Percentiles rank a stretch among this genome's conserved stretches.
Conservation (phyloP, 2,113 vertebrate genomes). For the Mastomys coucha region DNA sequence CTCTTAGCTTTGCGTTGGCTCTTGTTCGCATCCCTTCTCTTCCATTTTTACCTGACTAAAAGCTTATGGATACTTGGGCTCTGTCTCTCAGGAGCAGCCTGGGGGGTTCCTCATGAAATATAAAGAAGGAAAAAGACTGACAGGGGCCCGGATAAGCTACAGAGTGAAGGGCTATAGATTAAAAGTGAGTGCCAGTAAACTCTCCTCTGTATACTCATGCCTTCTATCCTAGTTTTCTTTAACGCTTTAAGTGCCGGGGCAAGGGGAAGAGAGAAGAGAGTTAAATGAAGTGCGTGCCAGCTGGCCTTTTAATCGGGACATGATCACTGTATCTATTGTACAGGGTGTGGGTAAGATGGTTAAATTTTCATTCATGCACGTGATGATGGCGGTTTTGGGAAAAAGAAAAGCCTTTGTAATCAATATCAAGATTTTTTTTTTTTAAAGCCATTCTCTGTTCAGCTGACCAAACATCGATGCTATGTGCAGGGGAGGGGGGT, state of each 20-base stretch:
- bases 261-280: constrained; percentile 58
- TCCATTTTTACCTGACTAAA: constrained; percentile 92
- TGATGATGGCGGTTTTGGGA: no score
- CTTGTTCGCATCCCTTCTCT: constrained; percentile 90
- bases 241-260: constrained; percentile 84
- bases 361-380: constrained; percentile 14
- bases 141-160: constrained; percentile 90
- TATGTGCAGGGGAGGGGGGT: fast-evolving
- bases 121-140: constrained; percentile 90
- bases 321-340: neutral
- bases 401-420: constrained; percentile 21
- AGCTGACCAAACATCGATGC: neutral
- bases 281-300: neutral
- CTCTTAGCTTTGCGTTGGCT: constrained; percentile 92
- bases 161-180: constrained; percentile 91
- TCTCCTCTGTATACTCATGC: constrained; percentile 87
- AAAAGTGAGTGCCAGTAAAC: constrained; percentile 92
- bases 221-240: constrained; percentile 91
- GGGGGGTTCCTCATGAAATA: constrained; percentile 89
- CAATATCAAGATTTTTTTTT: neutral
- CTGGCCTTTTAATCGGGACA: neutral
- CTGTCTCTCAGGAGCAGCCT: constrained; percentile 88
- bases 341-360: constrained; percentile 23
- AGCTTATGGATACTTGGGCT: constrained; percentile 92
- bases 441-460: neutral